Percentiles rank a stretch among this genome's conserved stretches.
phyloP scores from a whole-genome alignment of 1,140 invertebrate species.

The Teleogryllus occipitalis region DNA sequence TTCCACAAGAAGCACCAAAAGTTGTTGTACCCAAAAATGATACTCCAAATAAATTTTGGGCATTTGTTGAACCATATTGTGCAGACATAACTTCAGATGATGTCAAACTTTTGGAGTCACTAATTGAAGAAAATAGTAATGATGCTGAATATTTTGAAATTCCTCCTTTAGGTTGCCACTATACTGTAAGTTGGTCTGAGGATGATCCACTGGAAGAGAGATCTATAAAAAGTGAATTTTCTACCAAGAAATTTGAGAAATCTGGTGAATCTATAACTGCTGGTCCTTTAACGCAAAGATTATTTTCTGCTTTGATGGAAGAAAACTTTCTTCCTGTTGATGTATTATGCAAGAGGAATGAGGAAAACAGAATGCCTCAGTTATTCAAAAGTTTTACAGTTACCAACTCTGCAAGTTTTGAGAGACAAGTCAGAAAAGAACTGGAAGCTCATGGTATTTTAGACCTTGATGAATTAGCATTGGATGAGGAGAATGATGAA shows the following conservation, averaged over 20 bases:
- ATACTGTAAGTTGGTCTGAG: conserved; percentile 78
- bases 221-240: conserved; percentile 50
- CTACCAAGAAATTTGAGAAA: conserved; percentile 12
- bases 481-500: conserved; percentile 64
- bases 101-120: conserved; percentile 46
- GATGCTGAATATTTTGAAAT: conserved; percentile 56
- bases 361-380: neutral
- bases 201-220: conserved; percentile 72
- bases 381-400: neutral
- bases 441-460: conserved; percentile 79
- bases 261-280: conserved; percentile 35
- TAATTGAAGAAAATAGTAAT: conserved; percentile 37
- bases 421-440: conserved; percentile 75
- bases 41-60: conserved; percentile 91
- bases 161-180: conserved; percentile 81
- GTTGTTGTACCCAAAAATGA: conserved; percentile 76
- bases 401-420: conserved; percentile 34
- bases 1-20: conserved; percentile 54
- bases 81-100: conserved; percentile 80
- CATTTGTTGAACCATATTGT: conserved; percentile 87
- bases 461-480: conserved; percentile 57
- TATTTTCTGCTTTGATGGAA: conserved; percentile 83
- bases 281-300: conserved; percentile 78
- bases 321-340: conserved; percentile 58
- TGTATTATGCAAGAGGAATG: neutral